Percentiles rank a stretch among this genome's conserved stretches.
Conservation (phyloP, 2,888 invertebrate genomes). For the Oxystoma pomonae region DNA sequence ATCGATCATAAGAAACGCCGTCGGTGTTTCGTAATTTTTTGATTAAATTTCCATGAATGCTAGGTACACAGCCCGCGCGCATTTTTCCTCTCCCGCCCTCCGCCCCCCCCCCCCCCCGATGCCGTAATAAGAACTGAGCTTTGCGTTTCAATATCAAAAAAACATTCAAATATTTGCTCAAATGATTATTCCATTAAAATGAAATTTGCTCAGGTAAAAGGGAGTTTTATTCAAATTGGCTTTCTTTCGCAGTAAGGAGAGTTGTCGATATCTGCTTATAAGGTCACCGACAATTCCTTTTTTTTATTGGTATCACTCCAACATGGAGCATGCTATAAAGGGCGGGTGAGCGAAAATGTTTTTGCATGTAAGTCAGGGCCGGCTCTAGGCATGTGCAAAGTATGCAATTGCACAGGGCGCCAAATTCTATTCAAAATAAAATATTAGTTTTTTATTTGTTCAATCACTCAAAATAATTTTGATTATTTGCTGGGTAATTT, state of each 20-base stretch:
- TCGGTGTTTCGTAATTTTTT: conserved; percentile 41
- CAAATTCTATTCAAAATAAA: too few species aligned
- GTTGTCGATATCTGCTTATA: neutral
- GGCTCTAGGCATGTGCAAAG: too few species aligned
- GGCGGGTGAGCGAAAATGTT: too few species aligned
- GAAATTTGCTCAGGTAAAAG: conserved; percentile 48
- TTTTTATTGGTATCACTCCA: too few species aligned
- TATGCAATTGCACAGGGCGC: too few species aligned
- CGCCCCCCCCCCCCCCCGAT: conserved; percentile 6
- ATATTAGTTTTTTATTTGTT: too few species aligned
- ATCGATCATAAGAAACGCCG: conserved; percentile 37
- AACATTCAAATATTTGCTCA: conserved; percentile 52
- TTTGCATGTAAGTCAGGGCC: too few species aligned
- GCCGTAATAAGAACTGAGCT: conserved; percentile 42
- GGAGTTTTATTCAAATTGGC: conserved; percentile 41
- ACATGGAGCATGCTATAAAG: too few species aligned
- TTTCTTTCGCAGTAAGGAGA: conserved; percentile 29
- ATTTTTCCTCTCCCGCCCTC: neutral
- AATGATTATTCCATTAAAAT: conserved; percentile 53
- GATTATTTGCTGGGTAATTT: too few species aligned
- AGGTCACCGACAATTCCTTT: too few species aligned
- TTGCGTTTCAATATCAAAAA: conserved; percentile 49
- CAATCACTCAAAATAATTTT: too few species aligned
- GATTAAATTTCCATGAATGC: conserved; percentile 48
- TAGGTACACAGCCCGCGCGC: conserved; percentile 38